Evolutionary conservation across 2,113 vertebrate genomes (phyloP).

Genomic region (Xenopus tropicalis): DNA sequence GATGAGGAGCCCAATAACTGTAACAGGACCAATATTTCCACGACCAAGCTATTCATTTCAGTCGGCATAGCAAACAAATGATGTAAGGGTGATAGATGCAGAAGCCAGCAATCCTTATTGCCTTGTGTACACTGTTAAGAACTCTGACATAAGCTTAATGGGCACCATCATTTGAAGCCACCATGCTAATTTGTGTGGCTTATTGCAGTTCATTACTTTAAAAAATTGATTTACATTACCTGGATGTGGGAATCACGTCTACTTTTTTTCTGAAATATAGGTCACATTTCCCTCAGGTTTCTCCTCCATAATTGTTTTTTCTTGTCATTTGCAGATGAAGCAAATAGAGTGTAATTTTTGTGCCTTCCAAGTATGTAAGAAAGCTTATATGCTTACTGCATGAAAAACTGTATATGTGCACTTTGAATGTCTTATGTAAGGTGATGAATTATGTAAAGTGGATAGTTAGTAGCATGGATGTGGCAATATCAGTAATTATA

Average conservation of each 20-base stretch:
- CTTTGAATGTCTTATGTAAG: no score
- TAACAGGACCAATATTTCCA: no score
- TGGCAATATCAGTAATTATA: no score
- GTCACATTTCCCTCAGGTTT: not conserved
- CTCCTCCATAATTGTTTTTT: not conserved
- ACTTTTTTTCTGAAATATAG: not conserved
- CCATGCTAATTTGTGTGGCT: not conserved
- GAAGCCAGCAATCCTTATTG: not conserved
- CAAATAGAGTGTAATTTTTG: not conserved
- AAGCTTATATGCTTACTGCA: not conserved
- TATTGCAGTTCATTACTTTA: not conserved
- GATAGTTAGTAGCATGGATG: no score
- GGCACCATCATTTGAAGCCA: not conserved
- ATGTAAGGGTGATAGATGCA: not conserved
- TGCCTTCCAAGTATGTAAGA: not conserved
- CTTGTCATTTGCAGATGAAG: not conserved
- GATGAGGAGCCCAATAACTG: no score
- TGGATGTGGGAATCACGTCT: not conserved
- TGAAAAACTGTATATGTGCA: no score
- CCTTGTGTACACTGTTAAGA: not conserved
- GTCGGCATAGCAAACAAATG: no score
- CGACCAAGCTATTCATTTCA: no score
- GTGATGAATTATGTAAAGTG: no score
- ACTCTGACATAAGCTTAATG: not conserved
- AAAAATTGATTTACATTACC: slow-evolving; percentile 1